phyloP scores from a whole-genome alignment of 2,888 invertebrate species.

The Neoscelio sp. region DNA sequence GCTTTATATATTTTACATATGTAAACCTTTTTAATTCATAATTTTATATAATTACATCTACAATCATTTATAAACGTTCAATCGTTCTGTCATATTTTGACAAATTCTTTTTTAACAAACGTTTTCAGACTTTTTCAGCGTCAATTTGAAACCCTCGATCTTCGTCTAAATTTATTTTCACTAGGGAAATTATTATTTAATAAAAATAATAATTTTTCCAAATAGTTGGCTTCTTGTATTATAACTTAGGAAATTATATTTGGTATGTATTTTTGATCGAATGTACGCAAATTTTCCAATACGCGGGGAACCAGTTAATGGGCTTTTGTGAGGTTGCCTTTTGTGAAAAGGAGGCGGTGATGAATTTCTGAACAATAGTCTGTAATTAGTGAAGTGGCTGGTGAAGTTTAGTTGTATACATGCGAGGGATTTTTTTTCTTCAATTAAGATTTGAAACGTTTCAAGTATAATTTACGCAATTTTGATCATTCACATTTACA shows the following conservation, averaged over 20 bases:
- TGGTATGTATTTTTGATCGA: conserved; percentile 23
- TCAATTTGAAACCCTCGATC: no score
- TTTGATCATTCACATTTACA: conserved; percentile 30
- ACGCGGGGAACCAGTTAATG: conserved; percentile 34
- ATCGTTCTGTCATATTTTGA: no score
- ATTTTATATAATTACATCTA: no score
- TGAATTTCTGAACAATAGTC: conserved; percentile 78
- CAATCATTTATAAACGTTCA: no score
- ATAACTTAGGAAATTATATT: not conserved
- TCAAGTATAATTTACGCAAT: conserved; percentile 32
- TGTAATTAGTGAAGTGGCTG: conserved; percentile 81
- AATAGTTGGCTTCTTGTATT: no score
- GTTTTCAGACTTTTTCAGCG: no score
- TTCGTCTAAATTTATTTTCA: no score
- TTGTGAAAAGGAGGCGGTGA: conserved; percentile 63
- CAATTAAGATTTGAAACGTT: conserved; percentile 47
- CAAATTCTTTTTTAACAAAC: no score
- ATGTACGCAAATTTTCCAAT: conserved; percentile 21
- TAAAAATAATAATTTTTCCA: no score
- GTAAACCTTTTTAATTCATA: no score
- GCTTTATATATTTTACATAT: no score
- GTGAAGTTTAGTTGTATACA: conserved; percentile 57
- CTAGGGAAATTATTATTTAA: no score
- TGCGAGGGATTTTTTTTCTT: conserved; percentile 52
- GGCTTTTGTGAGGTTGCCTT: conserved; percentile 58